A percentile compares a stretch with the other conserved stretches of the same genome.
Conservation (phyloP, 2,113 vertebrate genomes). For the Syngnathus floridae region DNA sequence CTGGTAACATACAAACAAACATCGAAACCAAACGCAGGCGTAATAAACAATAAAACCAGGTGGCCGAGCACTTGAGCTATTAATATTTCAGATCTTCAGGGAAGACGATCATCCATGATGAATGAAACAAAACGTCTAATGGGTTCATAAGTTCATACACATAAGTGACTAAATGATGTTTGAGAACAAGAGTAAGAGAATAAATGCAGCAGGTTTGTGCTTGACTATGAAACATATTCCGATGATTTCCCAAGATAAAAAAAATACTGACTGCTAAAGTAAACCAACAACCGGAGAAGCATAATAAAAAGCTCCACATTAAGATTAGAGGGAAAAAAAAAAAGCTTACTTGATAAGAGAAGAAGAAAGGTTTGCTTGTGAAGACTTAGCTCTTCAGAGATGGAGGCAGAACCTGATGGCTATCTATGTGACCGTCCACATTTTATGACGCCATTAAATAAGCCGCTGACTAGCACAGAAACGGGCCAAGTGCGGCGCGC, state of each 20-base stretch:
- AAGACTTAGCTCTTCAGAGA: slow-evolving; percentile 29
- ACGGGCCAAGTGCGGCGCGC: slow-evolving; percentile 42
- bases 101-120: slow-evolving; percentile 42
- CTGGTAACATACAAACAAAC: slow-evolving; percentile 1
- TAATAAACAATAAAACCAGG: slow-evolving; percentile 33
- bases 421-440: slow-evolving; percentile 49
- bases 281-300: neutral
- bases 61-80: slow-evolving; percentile 47
- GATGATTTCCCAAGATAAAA: neutral
- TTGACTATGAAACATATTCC: neutral
- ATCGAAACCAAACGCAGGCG: slow-evolving; percentile 2
- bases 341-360: slow-evolving; percentile 7
- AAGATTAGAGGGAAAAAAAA: slow-evolving; percentile 1
- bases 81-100: slow-evolving; percentile 64
- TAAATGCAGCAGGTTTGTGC: neutral
- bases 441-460: slow-evolving; percentile 66
- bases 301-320: neutral
- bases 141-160: slow-evolving; percentile 23
- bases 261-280: neutral
- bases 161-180: slow-evolving; percentile 25
- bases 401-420: slow-evolving; percentile 48
- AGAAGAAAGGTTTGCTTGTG: slow-evolving; percentile 16
- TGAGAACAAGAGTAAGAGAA: slow-evolving; percentile 6
- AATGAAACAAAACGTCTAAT: slow-evolving; percentile 56
- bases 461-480: slow-evolving; percentile 50